Percentiles rank a stretch among this genome's conserved stretches.
These are phyloP conservation scores for Hozukius guyotensis DNA, from an alignment of 2,797 vertebrate species.

Conservation along the genomic window DNA sequence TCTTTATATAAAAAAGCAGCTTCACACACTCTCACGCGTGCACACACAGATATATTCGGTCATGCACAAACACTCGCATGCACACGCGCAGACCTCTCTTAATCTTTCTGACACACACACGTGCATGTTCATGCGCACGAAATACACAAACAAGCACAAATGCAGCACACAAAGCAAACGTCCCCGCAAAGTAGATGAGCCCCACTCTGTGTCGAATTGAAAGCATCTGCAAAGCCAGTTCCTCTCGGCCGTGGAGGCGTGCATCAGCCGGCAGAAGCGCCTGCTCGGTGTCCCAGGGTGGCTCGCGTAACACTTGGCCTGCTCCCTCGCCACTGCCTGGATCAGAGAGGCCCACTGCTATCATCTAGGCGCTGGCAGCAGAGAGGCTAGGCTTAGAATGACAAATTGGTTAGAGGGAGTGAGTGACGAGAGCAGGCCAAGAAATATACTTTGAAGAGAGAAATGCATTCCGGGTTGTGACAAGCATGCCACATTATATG, in stretches of 20 bases:
- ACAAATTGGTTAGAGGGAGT: conserved; percentile 87
- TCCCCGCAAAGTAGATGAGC: conserved; percentile 79
- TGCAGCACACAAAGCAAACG: conserved; percentile 53
- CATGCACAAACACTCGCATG: conserved; percentile 7
- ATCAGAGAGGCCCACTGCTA: conserved; percentile 85
- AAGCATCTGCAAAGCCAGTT: conserved; percentile 82
- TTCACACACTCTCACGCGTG: conserved; percentile 26
- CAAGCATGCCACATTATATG: conserved; percentile 79
- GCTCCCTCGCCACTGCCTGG: conserved; percentile 83
- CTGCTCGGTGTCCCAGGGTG: conserved; percentile 78
- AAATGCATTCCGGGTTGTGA: conserved; percentile 75
- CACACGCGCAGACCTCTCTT: conserved; percentile 28
- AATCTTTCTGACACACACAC: conserved; percentile 55
- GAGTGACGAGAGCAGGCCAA: conserved; percentile 80
- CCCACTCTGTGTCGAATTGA: conserved; percentile 78
- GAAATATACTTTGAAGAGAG: conserved; percentile 83
- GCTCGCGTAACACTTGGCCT: conserved; percentile 85
- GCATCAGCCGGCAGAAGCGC: conserved; percentile 82
- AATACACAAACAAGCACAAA: conserved; percentile 52
- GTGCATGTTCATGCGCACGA: conserved; percentile 1
- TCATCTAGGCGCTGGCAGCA: conserved; percentile 84
- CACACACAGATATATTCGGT: conserved; percentile 27
- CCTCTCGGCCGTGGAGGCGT: conserved; percentile 77
- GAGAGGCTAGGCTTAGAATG: conserved; percentile 80
- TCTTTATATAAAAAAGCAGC: conserved; percentile 60